Evolutionary conservation across 2,113 vertebrate genomes (phyloP), one percentile per base, ranked within the genome.

Genomic region (Tragelaphus scriptus): DNA sequence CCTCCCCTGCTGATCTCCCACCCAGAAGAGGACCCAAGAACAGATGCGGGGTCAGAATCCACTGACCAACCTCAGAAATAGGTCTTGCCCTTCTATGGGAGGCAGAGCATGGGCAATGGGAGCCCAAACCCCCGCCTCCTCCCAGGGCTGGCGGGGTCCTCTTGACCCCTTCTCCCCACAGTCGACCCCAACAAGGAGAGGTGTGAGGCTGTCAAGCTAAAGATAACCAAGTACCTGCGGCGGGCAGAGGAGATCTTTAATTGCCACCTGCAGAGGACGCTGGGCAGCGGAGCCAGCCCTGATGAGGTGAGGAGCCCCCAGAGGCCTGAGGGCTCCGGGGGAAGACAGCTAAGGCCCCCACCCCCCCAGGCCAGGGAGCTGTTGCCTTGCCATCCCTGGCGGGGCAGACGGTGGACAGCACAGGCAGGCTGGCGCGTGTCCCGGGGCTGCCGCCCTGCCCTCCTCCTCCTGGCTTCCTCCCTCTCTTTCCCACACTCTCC

Each of bases 221-320:
- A 99, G 98, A 99, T 99, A 25, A 99, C 99, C 0, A 99, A 99
- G 97, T 99, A 99, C 98, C 99, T 99, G 93, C 99, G 99, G 98
- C 99, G 99, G n/a, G 99, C 99, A 0, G 99, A 99, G 92, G 99
- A 99, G 95, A 99, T 99, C 98, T 99, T 99, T 98, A 99, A 99
- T 51, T 99, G 99, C 95, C 99, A 99, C 98, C 99, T 99, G 36
- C 99, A 99, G 98, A 98, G 99, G 98, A 99, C 99, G 7, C 98
- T 99, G 0, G 99, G 99, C 7, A 98, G 97, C 0, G 99, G 98
- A 55, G 98, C 79, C 98, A 94, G 99, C 97, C 96, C 98, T 0
- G 98, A 99, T 98, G 99, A 99, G 99, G 99, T 99, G 97, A 99
- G 98, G n/a, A 59, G 32, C 14, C 36, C 7, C 59, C 7, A 28